Evolutionary conservation across 2,797 vertebrate species (phyloP).

Genomic region (Todus mexicanus): DNA sequence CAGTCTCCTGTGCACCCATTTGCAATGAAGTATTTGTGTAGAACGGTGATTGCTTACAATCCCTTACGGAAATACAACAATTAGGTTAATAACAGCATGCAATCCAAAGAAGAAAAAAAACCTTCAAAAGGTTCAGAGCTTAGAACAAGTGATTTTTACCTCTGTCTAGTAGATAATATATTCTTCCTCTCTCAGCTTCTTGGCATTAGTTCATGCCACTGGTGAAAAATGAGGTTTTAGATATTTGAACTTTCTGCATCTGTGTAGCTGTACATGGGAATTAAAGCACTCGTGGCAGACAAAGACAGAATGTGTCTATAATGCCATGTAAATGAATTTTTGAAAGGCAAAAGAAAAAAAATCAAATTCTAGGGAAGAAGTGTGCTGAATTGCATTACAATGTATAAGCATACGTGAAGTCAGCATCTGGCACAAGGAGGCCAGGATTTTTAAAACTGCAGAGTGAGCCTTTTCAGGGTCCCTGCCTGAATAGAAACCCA

Average conservation of each 20-base stretch:
- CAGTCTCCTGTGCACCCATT: neutral
- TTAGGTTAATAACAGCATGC: neutral
- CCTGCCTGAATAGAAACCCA: slow-evolving; percentile 31
- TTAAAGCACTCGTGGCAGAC: neutral
- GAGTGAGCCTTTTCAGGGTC: slow-evolving; percentile 6
- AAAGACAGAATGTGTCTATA: neutral
- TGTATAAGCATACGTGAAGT: neutral
- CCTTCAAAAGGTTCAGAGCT: neutral
- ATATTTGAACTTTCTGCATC: neutral
- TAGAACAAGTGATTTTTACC: neutral
- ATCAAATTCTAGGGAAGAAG: neutral
- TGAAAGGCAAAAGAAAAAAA: neutral
- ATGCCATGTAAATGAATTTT: neutral
- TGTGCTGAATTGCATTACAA: neutral
- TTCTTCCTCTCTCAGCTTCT: neutral
- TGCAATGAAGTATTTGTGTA: neutral
- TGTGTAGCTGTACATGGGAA: neutral
- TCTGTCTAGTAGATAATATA: neutral
- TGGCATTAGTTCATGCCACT: neutral
- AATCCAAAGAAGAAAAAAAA: neutral
- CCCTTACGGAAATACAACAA: neutral
- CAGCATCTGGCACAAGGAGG: neutral
- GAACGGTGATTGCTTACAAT: neutral
- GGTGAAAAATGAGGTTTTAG: neutral
- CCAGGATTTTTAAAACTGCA: slow-evolving; percentile 10